A percentile compares a stretch with the other conserved stretches of the same genome.
These are phyloP conservation scores for Strigamia transsilvanica DNA, from an alignment of 2,888 invertebrate species.

Conservation along the genomic window DNA sequence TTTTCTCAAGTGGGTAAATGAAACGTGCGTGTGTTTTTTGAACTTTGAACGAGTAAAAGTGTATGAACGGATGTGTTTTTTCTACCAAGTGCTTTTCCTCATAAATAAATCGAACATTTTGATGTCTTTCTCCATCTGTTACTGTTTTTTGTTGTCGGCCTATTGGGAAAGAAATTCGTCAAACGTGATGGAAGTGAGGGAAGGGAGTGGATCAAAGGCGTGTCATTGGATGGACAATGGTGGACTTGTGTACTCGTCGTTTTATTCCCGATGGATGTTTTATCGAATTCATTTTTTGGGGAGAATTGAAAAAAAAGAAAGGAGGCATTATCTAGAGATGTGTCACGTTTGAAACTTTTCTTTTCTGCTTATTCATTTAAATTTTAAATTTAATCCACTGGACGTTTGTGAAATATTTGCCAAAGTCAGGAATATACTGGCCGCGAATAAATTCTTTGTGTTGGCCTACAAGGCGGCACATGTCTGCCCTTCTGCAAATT, in stretches of 20 bases:
- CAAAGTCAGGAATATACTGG: not conserved
- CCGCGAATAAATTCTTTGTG: conserved; percentile 36
- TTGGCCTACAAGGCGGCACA: conserved; percentile 19
- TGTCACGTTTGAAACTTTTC: not conserved
- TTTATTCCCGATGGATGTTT: conserved; percentile 14
- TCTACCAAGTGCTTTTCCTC: not conserved
- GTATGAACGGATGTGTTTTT: not conserved
- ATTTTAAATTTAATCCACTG: not conserved
- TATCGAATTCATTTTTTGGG: conserved; percentile 20
- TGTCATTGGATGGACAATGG: conserved; percentile 26
- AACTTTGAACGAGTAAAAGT: not conserved
- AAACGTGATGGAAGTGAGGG: conserved; percentile 4
- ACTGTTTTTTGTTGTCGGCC: not conserved
- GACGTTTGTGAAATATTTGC: not conserved
- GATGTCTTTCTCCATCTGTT: conserved; percentile 41
- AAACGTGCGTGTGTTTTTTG: not conserved
- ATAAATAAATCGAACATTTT: conserved; percentile 36
- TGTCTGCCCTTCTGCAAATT: conserved; percentile 10
- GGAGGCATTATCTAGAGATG: not conserved
- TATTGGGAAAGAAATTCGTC: conserved; percentile 4
- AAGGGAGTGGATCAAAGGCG: conserved; percentile 13
- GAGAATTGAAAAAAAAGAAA: not conserved
- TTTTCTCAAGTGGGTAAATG: not conserved
- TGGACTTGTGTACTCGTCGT: conserved; percentile 16
- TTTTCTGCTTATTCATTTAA: not conserved